Percentiles rank a stretch among this genome's conserved stretches.
Conservation (phyloP, 1,140 invertebrate species). For the Lamellibrachia luymesi region DNA sequence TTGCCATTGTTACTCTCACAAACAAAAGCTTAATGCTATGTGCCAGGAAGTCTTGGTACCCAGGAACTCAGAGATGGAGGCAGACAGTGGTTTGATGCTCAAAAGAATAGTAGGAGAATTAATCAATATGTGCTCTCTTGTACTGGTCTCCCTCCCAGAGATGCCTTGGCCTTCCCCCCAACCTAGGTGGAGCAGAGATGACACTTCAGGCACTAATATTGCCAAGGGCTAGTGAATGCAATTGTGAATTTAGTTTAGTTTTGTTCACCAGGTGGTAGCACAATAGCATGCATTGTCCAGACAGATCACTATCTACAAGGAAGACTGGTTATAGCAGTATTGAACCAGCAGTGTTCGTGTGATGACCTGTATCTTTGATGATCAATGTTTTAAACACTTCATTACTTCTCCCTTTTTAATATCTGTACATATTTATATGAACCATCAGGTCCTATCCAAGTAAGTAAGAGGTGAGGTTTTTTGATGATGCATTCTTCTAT, state of each 20-base stretch:
- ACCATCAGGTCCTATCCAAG: no score
- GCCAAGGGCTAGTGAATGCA: neutral
- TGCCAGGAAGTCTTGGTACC: neutral
- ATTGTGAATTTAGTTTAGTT: neutral
- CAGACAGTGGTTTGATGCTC: neutral
- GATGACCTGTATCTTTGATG: neutral
- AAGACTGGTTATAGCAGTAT: neutral
- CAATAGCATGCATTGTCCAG: neutral
- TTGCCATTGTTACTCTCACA: neutral
- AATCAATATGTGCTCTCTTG: neutral
- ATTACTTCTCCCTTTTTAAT: neutral
- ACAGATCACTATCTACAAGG: neutral
- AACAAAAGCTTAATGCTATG: neutral
- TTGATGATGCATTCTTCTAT: neutral
- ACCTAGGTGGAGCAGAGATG: no score
- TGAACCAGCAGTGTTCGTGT: neutral
- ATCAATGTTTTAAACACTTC: neutral
- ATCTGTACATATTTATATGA: neutral
- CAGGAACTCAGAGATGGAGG: no score
- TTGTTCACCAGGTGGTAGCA: neutral
- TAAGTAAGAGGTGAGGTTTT: neutral
- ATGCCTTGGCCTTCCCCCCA: neutral
- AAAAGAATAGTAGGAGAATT: neutral
- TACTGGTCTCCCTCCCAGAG: neutral
- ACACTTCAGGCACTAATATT: neutral